phyloP scores from a whole-genome alignment of 2,888 invertebrate genomes.

The Alloplasta piceator region DNA sequence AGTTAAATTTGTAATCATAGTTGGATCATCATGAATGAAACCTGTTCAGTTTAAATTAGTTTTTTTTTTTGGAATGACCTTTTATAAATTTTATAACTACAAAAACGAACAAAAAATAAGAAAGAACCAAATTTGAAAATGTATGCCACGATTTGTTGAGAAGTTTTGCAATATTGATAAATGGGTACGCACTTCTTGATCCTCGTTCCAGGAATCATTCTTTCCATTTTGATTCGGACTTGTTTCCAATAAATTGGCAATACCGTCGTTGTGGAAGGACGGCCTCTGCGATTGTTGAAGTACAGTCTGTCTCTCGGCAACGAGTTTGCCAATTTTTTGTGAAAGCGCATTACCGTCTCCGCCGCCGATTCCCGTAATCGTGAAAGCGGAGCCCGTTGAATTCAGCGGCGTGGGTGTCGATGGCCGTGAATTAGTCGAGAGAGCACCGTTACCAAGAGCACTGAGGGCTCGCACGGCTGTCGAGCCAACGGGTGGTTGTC shows the following conservation, averaged over 20 bases:
- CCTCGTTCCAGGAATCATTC: conserved; percentile 80
- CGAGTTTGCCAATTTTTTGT: conserved; percentile 75
- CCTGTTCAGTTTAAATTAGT: no score
- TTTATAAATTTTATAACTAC: no score
- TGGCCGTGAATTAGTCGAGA: conserved; percentile 85
- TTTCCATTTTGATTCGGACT: conserved; percentile 76
- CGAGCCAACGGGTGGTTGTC: conserved; percentile 86
- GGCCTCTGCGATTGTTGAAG: conserved; percentile 65
- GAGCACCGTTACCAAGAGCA: conserved; percentile 81
- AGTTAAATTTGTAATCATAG: no score
- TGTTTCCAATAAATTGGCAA: conserved; percentile 66
- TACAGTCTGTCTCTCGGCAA: conserved; percentile 73
- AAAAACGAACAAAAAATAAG: conserved; percentile 74
- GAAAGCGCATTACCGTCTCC: conserved; percentile 63
- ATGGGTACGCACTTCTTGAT: conserved; percentile 78
- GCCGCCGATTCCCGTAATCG: conserved; percentile 53
- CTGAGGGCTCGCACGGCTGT: conserved; percentile 88
- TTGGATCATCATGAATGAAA: no score
- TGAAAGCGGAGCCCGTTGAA: conserved; percentile 64
- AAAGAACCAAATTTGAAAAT: conserved; percentile 4
- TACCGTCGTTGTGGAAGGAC: conserved; percentile 62
- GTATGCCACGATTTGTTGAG: neutral
- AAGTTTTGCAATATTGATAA: neutral
- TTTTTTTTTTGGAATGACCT: no score
- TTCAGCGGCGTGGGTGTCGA: conserved; percentile 87